These are phyloP conservation scores for Cherax quadricarinatus DNA, from an alignment of 1,140 invertebrate species.

Conservation along the genomic window DNA sequence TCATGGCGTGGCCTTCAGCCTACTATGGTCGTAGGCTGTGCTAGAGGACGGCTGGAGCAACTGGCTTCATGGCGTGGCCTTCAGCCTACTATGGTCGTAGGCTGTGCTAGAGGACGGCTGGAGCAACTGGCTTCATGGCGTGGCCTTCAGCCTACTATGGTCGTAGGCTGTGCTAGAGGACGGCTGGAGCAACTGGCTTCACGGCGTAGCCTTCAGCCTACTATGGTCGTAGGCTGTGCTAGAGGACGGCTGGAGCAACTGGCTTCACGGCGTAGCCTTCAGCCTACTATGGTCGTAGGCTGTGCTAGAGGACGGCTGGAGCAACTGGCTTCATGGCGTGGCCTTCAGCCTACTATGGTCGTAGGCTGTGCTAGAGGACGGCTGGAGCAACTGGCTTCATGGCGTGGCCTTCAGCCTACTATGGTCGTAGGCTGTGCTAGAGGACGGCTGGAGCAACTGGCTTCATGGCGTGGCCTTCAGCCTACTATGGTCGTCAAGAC, in stretches of 20 bases:
- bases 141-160: no score
- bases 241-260: neutral
- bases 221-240: no score
- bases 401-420: neutral
- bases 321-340: neutral
- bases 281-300: no score
- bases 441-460: neutral
- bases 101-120: neutral
- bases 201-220: neutral
- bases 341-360: no score
- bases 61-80: neutral
- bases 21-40: no score
- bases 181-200: neutral
- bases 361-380: neutral
- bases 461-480: neutral
- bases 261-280: neutral
- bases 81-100: no score
- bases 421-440: neutral
- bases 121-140: neutral
- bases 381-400: neutral
- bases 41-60: neutral
- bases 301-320: neutral
- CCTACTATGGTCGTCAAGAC: neutral
- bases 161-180: neutral
- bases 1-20: neutral